Percentiles rank a stretch among this genome's conserved stretches.
Conservation (phyloP, 2,797 vertebrate genomes). For the Micropoecilia bifurca region DNA sequence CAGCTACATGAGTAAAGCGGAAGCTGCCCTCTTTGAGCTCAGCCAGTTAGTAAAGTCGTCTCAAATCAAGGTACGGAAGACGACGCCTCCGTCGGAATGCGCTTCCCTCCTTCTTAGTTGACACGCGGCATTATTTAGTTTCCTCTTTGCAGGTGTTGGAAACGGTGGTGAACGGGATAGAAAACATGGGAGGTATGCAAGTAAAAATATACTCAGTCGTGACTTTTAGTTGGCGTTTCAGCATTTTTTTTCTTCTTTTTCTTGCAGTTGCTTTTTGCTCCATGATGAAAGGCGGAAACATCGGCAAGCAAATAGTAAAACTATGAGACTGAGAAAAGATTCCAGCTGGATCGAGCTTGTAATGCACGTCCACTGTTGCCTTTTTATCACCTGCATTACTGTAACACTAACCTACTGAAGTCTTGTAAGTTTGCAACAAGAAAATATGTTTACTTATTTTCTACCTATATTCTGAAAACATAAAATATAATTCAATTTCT, state of each 20-base stretch:
- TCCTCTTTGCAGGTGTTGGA: slow-evolving; percentile 87
- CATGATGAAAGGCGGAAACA: slow-evolving; percentile 95
- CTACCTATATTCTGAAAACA: neutral
- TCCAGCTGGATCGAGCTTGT: neutral
- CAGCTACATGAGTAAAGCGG: slow-evolving; percentile 86
- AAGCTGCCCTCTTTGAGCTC: slow-evolving; percentile 83
- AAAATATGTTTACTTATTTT: neutral
- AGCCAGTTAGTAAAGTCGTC: slow-evolving; percentile 88
- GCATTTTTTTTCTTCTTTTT: slow-evolving; percentile 1
- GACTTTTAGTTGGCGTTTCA: neutral
- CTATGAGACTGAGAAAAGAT: slow-evolving; percentile 80
- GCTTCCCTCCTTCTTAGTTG: neutral
- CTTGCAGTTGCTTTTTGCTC: slow-evolving; percentile 93
- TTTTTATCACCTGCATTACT: neutral
- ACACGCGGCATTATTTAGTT: neutral
- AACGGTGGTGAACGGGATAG: slow-evolving; percentile 87
- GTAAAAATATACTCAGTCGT: neutral
- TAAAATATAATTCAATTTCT: neutral
- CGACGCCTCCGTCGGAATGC: neutral
- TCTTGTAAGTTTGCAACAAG: neutral
- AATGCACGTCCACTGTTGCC: slow-evolving; percentile 7
- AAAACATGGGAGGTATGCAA: slow-evolving; percentile 92
- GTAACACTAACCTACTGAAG: slow-evolving; percentile 37
- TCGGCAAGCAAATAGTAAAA: slow-evolving; percentile 92
- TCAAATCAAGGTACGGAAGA: slow-evolving; percentile 87